phyloP scores from a whole-genome alignment of 2,888 invertebrate species.

The Chymomyza fuscimana region DNA sequence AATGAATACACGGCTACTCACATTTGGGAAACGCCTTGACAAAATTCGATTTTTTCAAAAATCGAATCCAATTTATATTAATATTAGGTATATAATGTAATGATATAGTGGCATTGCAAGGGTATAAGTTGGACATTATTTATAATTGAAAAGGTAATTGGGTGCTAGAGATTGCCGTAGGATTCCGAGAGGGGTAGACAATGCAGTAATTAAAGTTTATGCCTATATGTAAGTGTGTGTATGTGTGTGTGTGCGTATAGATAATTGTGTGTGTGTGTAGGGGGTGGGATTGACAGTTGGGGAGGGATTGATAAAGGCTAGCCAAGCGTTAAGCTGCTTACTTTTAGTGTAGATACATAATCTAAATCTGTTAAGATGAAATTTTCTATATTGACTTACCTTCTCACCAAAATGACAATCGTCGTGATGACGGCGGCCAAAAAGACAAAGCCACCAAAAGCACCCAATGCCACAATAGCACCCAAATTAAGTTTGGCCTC shows the following conservation, averaged over 20 bases:
- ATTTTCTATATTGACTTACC: conserved; percentile 82
- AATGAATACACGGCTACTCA: too few species aligned
- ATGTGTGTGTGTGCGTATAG: background rate
- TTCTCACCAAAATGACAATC: conserved; percentile 91
- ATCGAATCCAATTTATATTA: too few species aligned
- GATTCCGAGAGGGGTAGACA: background rate
- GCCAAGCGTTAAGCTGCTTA: background rate
- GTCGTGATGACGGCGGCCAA: conserved; percentile 93
- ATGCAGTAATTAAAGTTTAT: background rate
- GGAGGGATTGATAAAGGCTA: background rate
- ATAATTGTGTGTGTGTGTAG: background rate
- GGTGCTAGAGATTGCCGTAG: background rate
- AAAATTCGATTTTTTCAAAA: too few species aligned
- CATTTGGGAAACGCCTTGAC: too few species aligned
- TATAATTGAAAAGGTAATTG: background rate
- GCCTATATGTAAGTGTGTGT: background rate
- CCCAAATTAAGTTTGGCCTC: conserved; percentile 89
- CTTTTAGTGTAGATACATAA: too few species aligned
- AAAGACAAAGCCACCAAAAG: conserved; percentile 94
- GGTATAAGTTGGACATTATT: too few species aligned
- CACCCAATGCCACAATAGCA: conserved; percentile 92
- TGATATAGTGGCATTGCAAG: too few species aligned
- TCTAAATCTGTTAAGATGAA: too few species aligned
- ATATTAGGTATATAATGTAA: too few species aligned
- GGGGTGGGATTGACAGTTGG: background rate